Base-by-base conservation (phyloP, 2,888 invertebrate species). In the Zaprionus obscuricornis region DNA sequence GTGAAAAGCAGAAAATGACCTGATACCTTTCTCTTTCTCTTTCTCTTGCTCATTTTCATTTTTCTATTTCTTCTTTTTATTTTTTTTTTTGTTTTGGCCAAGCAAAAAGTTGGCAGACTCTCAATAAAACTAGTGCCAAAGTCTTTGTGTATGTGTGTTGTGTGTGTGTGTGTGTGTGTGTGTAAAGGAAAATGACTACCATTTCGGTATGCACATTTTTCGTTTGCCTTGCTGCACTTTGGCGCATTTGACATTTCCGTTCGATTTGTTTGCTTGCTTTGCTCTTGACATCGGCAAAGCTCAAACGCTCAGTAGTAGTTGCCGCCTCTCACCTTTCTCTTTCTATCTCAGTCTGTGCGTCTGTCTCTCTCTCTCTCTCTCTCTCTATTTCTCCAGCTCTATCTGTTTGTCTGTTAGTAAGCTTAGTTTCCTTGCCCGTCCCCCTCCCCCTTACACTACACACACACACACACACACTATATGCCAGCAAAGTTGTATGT, bases 221-320 rank as follows among this genome's bases (percentile, higher is more conserved):
- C 52, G 64, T 71, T 71, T 73, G 63, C 66, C 70, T 59, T 85
- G 29, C 71, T 73, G 72, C 82, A 74, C 78, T 74, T 73, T 67
- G 79, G 67, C 74, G 70, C 75, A 71, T 74, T 76, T 78, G 77
- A 85, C 85, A 86, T 86, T 86, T 82, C 79, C 85, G 74, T 86
- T 85, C 86, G 81, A 86, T 83, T 86, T 85, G 75, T 83, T 78
- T 86, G 87, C 74, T 68, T 71, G 22, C 60, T 55, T 68, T 69
- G 60, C 58, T 36, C 67, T 67, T 49, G 57, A 60, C 65, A 26
- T 57, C 63, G 51, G 40, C 36, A 59, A 39, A 46, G 42, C 51
- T 49, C 49, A 46, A 49, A 17, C 29, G 20, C 36, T 27, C 34
- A n/a, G n/a, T 22, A 33, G 16, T 16, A 29, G 7, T 27, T 10